Base-by-base conservation (phyloP, 2,888 invertebrate species). In the Mesodorylaimus sp. region DNA sequence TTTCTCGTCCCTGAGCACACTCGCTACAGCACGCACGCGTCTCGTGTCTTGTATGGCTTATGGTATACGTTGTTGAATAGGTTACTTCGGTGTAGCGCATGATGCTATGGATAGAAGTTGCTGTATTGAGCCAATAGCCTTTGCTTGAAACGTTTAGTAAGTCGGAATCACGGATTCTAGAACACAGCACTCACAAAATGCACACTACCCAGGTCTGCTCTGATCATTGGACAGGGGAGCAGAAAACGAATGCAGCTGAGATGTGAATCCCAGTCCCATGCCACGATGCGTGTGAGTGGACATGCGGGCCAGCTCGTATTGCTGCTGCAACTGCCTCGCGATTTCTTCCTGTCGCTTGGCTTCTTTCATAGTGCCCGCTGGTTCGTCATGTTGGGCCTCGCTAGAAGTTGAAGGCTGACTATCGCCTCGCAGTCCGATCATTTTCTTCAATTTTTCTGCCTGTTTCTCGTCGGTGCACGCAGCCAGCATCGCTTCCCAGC, bases 221-320 rank as follows among this genome's bases (percentile, higher is more conserved):
- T n/a, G n/a, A n/a, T n/a, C n/a, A n/a, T n/a, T n/a, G n/a, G n/a
- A n/a, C n/a, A n/a, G n/a, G n/a, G n/a, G n/a, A n/a, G n/a, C n/a
- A n/a, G n/a, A n/a, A n/a, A n/a, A n/a, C n/a, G n/a, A n/a, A n/a
- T 46, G 23, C 48, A 50, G 25, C 27, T 50, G 16, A 2, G 56
- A 54, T 26, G 52, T 44, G 52, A 67, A 74, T 1, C 75, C 75
- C 1, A 75, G 63, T 3, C 75, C 75, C 13, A 74, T 65, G 3
- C 75, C 75, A 46, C 91, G 75, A 76, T 91, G 89, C 10, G 91
- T 89, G 70, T 93, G 93, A 0, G 93, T 95, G 23, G 87, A 83
- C 55, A 88, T 83, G 32, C 93, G 75, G 0, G 93, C 93, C 48
- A 87, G 85, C 68, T 91, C 88, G 65, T 95, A 95, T 67, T 95